Percentiles rank a stretch among this genome's conserved stretches.
These are phyloP conservation scores for Mormyrops attenuatus DNA, from an alignment of 2,797 vertebrate genomes.

Conservation along the genomic window DNA sequence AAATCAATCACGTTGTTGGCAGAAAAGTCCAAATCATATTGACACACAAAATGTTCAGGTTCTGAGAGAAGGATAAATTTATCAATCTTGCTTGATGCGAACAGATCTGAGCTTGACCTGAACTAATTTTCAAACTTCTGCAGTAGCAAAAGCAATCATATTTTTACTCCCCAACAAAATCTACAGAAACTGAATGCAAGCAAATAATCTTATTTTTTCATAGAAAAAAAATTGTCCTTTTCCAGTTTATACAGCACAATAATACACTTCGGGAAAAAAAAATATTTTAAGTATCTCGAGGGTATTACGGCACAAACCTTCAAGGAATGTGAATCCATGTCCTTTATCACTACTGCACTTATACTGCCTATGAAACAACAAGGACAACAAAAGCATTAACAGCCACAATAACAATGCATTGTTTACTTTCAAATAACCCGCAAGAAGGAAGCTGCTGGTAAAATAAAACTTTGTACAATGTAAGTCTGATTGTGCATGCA, in stretches of 20 bases:
- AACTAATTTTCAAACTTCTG: background rate
- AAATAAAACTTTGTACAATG: background rate
- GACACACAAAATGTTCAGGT: background rate
- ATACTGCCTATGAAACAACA: background rate
- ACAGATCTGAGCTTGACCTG: background rate
- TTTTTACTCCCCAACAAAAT: background rate
- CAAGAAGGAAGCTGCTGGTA: background rate
- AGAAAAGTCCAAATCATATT: background rate
- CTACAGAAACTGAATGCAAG: slow-evolving; percentile 1
- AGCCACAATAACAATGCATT: background rate
- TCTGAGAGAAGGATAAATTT: background rate
- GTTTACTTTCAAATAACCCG: background rate
- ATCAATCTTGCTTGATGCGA: background rate
- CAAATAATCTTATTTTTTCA: background rate
- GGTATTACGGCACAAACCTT: background rate
- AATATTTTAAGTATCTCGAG: background rate
- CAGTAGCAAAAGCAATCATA: background rate
- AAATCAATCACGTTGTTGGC: background rate
- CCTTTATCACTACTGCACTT: background rate
- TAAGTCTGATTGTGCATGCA: background rate
- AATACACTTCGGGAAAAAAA: background rate
- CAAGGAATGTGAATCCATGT: background rate
- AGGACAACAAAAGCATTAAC: background rate
- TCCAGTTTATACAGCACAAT: background rate
- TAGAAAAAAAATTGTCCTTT: background rate